Conservation (phyloP, 2,888 invertebrate species). For the Rhingia rostrata region DNA sequence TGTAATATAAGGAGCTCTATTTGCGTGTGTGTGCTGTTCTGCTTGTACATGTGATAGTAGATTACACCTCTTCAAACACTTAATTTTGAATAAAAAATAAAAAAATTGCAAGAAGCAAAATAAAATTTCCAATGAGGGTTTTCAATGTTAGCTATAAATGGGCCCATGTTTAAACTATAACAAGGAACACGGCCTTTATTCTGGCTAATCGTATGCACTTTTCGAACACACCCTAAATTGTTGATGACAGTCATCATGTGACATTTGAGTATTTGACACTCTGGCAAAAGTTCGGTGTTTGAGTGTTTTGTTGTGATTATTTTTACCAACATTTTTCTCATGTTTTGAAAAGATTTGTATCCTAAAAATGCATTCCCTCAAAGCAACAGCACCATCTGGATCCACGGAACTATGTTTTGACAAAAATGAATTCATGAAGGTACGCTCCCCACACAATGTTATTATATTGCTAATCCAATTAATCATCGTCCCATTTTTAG, state of each 20-base stretch:
- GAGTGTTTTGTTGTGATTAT: conserved; percentile 31
- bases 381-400: conserved; percentile 4
- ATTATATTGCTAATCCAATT: neutral
- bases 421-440: conserved; percentile 83
- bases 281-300: conserved; percentile 15
- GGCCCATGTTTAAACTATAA: too few relatives aligned
- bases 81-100: too few relatives aligned
- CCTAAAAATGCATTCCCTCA: conserved; percentile 50
- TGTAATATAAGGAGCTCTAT: too few relatives aligned
- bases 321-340: conserved; percentile 1
- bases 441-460: conserved; percentile 51
- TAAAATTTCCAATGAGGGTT: too few relatives aligned
- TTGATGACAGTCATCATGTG: neutral
- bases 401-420: conserved; percentile 80
- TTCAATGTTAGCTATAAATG: too few relatives aligned
- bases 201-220: neutral
- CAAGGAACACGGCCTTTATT: too few relatives aligned
- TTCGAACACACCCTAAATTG: neutral
- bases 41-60: too few relatives aligned
- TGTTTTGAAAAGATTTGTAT: conserved; percentile 3
- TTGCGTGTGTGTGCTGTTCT: too few relatives aligned
- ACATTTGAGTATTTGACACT: conserved; percentile 44
- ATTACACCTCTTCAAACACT: too few relatives aligned
- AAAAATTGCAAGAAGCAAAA: too few relatives aligned
- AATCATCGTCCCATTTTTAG: conserved; percentile 83